These are phyloP conservation scores for Fragum fragum DNA, from an alignment of 2,888 invertebrate species.

Conservation along the genomic window DNA sequence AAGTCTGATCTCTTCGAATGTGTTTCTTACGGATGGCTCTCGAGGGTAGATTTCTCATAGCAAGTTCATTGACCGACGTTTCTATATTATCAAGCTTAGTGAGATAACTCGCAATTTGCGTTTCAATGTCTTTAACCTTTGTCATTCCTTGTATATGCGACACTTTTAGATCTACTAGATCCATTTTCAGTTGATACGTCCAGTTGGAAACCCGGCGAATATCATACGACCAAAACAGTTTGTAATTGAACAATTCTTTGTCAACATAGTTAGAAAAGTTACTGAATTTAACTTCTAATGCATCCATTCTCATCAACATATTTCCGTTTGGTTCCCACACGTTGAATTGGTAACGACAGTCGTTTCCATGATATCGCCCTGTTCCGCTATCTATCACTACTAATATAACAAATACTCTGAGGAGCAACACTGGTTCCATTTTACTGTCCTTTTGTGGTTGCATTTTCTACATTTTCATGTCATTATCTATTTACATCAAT, in stretches of 20 bases:
- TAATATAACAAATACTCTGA: background rate
- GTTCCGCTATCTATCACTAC: background rate
- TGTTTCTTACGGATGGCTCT: constrained; percentile 48
- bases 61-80: constrained; percentile 40
- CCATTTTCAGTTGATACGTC: constrained; percentile 67
- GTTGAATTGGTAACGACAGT: constrained; percentile 75
- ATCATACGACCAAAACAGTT: constrained; percentile 63
- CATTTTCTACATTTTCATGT: too few species aligned
- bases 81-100: constrained; percentile 52
- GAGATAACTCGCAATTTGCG: constrained; percentile 41
- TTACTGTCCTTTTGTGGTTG: too few species aligned
- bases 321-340: constrained; percentile 85
- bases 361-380: background rate
- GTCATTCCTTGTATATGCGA: constrained; percentile 53
- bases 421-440: too few species aligned
- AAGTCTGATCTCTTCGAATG: constrained; percentile 52
- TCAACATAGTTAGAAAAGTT: constrained; percentile 74
- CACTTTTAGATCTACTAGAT: constrained; percentile 67
- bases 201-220: constrained; percentile 69
- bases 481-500: too few species aligned
- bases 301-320: constrained; percentile 73
- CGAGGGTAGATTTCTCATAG: constrained; percentile 25
- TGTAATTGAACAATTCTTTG: constrained; percentile 67
- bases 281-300: constrained; percentile 72
- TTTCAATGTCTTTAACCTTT: constrained; percentile 46